A percentile compares a stretch with the other conserved stretches of the same genome.
phyloP scores from a whole-genome alignment of 1,140 invertebrate species.

The Trinorchestia longiramus region DNA sequence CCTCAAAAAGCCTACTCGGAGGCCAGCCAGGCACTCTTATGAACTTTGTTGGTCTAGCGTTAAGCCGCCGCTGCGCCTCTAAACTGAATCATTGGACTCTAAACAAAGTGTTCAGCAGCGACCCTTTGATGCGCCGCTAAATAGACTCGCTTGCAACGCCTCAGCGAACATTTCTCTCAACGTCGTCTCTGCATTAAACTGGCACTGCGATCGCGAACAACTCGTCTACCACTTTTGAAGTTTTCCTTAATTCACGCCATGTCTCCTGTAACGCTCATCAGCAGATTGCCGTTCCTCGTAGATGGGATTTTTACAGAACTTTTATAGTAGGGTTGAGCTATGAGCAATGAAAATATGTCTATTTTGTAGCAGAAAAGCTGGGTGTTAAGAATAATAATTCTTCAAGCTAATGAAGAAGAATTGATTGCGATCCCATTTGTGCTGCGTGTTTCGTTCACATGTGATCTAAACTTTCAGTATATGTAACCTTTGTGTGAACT shows the following conservation, averaged over 20 bases:
- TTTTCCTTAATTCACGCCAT: background rate
- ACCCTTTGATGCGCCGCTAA: background rate
- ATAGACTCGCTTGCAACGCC: background rate
- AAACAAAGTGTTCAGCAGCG: background rate
- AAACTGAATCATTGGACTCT: constrained; percentile 8
- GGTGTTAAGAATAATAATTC: background rate
- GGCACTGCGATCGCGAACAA: background rate
- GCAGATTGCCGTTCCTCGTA: background rate
- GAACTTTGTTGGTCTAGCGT: background rate
- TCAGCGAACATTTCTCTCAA: background rate
- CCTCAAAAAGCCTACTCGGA: background rate
- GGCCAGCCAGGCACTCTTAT: background rate
- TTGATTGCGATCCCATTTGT: too few species aligned
- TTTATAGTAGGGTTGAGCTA: background rate
- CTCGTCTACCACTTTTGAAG: background rate
- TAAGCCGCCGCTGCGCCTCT: background rate
- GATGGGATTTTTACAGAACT: background rate
- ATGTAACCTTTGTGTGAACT: too few species aligned
- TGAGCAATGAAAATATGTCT: background rate
- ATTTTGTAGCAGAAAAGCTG: background rate
- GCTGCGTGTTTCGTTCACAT: too few species aligned
- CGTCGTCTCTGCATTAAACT: background rate
- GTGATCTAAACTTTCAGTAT: too few species aligned
- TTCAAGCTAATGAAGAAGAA: background rate
- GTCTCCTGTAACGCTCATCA: background rate